Conservation (phyloP, 1,140 invertebrate species). For the Gonioctena quinquepunctata region DNA sequence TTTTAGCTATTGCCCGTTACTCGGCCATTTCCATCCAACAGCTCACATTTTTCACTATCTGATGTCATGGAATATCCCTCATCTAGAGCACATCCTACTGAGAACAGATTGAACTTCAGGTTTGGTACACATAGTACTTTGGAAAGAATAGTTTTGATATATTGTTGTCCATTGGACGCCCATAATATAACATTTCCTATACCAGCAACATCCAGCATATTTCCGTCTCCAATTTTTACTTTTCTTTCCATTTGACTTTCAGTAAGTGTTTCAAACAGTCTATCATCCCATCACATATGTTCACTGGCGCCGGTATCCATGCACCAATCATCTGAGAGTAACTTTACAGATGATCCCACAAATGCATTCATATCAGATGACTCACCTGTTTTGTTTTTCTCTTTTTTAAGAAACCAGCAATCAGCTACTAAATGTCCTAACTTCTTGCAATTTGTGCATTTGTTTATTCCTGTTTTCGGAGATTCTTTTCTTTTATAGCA, state of each 20-base stretch:
- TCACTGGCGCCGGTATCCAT: conserved; percentile 9
- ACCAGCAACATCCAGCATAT: background rate
- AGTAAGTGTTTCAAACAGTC: background rate
- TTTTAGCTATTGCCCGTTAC: conserved; percentile 35
- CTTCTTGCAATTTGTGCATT: background rate
- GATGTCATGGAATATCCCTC: conserved; percentile 37
- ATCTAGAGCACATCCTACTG: conserved; percentile 42
- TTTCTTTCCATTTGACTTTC: background rate
- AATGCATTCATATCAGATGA: background rate
- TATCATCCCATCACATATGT: conserved; percentile 13
- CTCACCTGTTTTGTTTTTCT: too few relatives aligned
- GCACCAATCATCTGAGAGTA: background rate
- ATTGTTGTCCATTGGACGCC: conserved; percentile 3
- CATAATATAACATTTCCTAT: conserved; percentile 4
- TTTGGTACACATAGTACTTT: conserved; percentile 48
- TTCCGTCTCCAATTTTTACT: background rate
- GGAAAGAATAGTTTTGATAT: background rate
- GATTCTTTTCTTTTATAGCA: conserved; percentile 6
- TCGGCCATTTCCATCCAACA: conserved; percentile 32
- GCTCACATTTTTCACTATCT: conserved; percentile 39
- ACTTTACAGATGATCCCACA: background rate
- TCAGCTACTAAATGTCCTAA: background rate
- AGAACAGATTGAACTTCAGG: conserved; percentile 52
- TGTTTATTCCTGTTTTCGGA: background rate
- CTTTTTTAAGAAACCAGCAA: background rate